Conservation (phyloP, 2,113 vertebrate genomes). For the Percopsis transmontana region DNA sequence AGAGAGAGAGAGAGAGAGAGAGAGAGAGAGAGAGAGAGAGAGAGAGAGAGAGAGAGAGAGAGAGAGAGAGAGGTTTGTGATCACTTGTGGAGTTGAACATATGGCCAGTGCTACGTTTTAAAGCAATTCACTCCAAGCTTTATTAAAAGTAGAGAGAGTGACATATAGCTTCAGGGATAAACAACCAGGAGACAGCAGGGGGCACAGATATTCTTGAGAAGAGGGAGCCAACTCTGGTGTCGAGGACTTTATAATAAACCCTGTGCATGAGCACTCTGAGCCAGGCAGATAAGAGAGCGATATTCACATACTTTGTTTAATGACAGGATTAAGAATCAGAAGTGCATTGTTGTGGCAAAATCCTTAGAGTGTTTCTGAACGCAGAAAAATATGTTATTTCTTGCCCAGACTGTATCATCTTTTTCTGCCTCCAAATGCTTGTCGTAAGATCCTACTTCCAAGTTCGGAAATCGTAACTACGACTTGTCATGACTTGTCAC, state of each 20-base stretch:
- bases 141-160: constrained; percentile 22
- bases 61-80: neutral
- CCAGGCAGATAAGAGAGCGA: neutral
- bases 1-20: neutral
- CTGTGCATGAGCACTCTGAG: neutral
- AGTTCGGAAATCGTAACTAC: too few species aligned
- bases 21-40: neutral
- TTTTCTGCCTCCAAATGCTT: too few species aligned
- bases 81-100: neutral
- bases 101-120: neutral
- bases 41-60: too few species aligned
- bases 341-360: too few species aligned
- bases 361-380: too few species aligned
- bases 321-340: too few species aligned
- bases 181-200: constrained; percentile 53
- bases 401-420: too few species aligned
- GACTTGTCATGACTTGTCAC: too few species aligned
- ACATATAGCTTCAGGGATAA: constrained; percentile 62
- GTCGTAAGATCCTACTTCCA: too few species aligned
- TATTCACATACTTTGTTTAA: too few species aligned
- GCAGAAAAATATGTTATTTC: too few species aligned
- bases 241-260: neutral
- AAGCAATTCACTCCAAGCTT: neutral
- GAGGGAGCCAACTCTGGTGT: neutral
- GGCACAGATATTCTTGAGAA: constrained; percentile 4